These are phyloP conservation scores for Drosophila nannoptera DNA, from an alignment of 1,140 invertebrate species.

Conservation along the genomic window DNA sequence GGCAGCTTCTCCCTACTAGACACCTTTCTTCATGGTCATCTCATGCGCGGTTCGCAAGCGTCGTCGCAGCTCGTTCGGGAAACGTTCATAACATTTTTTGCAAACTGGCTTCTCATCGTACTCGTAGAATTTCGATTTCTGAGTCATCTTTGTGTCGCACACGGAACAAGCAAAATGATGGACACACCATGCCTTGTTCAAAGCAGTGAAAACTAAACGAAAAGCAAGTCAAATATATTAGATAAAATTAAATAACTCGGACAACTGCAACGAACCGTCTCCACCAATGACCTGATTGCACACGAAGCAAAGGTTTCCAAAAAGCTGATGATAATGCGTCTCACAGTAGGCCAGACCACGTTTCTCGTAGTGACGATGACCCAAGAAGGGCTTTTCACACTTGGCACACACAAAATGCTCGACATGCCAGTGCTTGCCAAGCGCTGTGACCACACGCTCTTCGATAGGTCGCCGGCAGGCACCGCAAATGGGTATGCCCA, in stretches of 20 bases:
- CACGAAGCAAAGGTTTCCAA: conserved; percentile 98
- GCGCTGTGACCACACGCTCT: conserved; percentile 96
- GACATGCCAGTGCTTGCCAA: conserved; percentile 99
- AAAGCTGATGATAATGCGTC: conserved; percentile 99
- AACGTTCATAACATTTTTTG: conserved; percentile 98
- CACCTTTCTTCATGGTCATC: conserved; percentile 81
- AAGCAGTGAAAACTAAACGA: conserved; percentile 92
- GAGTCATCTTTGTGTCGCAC: conserved; percentile 98
- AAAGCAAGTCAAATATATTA: background rate
- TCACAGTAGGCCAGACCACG: conserved; percentile 99
- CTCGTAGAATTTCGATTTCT: conserved; percentile 99
- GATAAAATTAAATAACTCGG: background rate
- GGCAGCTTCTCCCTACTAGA: conserved; percentile 33
- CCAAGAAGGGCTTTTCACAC: conserved; percentile 99
- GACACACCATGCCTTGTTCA: conserved; percentile 99
- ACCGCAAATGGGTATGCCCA: conserved; percentile 98
- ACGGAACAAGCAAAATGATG: conserved; percentile 99
- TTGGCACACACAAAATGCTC: conserved; percentile 99
- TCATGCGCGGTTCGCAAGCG: conserved; percentile 89
- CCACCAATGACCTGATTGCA: conserved; percentile 99
- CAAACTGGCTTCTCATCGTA: conserved; percentile 99
- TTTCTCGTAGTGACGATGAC: conserved; percentile 99
- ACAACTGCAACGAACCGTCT: conserved; percentile 86
- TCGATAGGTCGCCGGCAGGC: conserved; percentile 98
- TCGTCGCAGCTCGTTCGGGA: conserved; percentile 95